Conservation (phyloP, 2,797 vertebrate species). For the Hypotaenidia philippensis region DNA sequence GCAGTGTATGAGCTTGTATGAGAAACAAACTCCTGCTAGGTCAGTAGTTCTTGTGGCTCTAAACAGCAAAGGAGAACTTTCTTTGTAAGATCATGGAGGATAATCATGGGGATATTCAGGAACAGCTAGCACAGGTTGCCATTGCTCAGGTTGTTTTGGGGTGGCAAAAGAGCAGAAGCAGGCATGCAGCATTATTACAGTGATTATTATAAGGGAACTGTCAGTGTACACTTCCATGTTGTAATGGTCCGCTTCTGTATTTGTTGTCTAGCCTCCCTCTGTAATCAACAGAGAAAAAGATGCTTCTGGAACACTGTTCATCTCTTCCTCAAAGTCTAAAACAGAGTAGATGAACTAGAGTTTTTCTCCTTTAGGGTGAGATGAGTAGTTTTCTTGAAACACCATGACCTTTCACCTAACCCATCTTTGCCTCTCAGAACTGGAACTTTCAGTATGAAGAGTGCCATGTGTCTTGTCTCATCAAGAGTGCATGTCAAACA, state of each 20-base stretch:
- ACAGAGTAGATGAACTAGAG: background rate
- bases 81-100: background rate
- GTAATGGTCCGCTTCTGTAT: background rate
- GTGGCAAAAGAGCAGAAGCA: background rate
- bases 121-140: background rate
- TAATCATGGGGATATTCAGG: background rate
- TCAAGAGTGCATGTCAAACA: background rate
- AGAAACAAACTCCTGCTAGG: background rate
- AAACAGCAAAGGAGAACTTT: background rate
- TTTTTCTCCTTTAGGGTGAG: background rate
- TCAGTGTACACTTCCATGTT: background rate
- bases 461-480: background rate
- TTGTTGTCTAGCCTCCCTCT: background rate
- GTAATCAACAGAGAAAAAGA: background rate
- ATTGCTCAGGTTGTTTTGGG: background rate
- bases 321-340: background rate
- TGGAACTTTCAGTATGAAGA: background rate
- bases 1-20: background rate
- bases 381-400: background rate
- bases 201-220: background rate
- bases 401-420: background rate
- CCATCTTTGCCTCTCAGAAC: background rate
- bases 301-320: background rate
- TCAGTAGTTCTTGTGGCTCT: background rate
- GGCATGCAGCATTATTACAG: background rate